Conservation (phyloP, 2,113 vertebrate species). For the Columba livia region DNA sequence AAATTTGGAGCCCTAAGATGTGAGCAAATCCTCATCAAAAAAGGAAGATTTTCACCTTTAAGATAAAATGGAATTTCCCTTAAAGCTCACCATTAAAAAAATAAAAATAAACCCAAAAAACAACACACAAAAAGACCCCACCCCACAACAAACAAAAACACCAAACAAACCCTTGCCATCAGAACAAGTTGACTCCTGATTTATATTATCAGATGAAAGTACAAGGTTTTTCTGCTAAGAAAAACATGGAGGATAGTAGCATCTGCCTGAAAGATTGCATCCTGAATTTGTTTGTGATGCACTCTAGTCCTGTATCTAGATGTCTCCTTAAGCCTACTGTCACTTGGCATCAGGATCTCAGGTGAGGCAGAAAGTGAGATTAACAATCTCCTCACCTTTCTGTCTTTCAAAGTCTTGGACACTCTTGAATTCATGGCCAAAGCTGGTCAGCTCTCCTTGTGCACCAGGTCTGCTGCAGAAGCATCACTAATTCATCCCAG, state of each 20-base stretch:
- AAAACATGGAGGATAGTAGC: neutral
- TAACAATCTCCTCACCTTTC: neutral
- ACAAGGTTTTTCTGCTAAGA: neutral
- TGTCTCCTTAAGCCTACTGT: neutral
- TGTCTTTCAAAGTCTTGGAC: neutral
- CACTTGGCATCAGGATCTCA: neutral
- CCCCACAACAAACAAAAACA: rapidly evolving
- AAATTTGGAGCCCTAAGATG: neutral
- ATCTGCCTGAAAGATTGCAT: neutral
- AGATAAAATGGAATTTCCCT: neutral
- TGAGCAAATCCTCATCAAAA: neutral
- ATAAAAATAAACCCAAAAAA: neutral
- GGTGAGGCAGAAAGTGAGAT: neutral
- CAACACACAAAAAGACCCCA: no score
- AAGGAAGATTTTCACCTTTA: neutral
- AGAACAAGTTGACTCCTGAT: neutral
- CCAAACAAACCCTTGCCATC: neutral
- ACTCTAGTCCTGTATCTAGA: neutral
- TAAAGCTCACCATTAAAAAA: neutral
- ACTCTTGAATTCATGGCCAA: neutral
- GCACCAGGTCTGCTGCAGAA: neutral
- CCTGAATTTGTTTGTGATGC: neutral
- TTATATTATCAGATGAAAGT: neutral
- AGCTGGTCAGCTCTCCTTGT: neutral
- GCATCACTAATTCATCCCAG: neutral